Evolutionary conservation across 64 coral and sea anemone species (phyloP), one percentile per base, ranked within the genome.

Genomic region (Astreopora myriophthalma): DNA sequence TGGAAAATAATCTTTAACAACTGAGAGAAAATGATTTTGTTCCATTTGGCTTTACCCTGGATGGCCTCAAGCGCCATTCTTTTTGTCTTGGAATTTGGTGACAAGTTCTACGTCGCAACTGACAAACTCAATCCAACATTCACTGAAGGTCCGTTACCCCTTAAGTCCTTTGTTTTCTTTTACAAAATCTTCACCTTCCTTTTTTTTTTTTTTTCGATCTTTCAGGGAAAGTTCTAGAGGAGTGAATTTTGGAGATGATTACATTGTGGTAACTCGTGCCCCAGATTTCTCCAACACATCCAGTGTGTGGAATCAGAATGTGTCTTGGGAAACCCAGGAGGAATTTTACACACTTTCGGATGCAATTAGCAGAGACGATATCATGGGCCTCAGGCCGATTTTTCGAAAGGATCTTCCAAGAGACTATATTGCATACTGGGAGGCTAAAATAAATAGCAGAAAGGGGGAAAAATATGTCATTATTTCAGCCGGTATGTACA

Each of bases 381-480:
- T 96, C 22, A 31, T 96, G 20, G 91, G 95, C 24, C 60, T 96
- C 7, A 93, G 86, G 17, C 95, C 95, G 19, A 90, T 96, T 13
- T 96, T 90, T 52, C 86, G 95, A 28, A 96, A 96, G 37, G 95
- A 96, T 85, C 87, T 96, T 65, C 95, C 95, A 8, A 19, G 36
- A 37, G 48, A 79, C 34, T 96, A 93, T 28, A 93, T 96, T 39
- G 95, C 95, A 2, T 96, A 96, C 61, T 96, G 95, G 95, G 95
- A 96, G 34, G 77, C 93, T 3, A 96, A 93, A 74, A 6, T 96
- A 10, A 58, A 86, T 73, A 79, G 77, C 19, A 96, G 80, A 69
- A 93, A 44, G 12, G 95, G 95, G 20, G 95, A 93, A 57, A 93
- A 87, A 62, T 96, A 96, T 65, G 91, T 96, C 14, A 96, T 96